These are phyloP conservation scores for Onchidella celtica DNA, from an alignment of 2,888 invertebrate species.

Conservation along the genomic window DNA sequence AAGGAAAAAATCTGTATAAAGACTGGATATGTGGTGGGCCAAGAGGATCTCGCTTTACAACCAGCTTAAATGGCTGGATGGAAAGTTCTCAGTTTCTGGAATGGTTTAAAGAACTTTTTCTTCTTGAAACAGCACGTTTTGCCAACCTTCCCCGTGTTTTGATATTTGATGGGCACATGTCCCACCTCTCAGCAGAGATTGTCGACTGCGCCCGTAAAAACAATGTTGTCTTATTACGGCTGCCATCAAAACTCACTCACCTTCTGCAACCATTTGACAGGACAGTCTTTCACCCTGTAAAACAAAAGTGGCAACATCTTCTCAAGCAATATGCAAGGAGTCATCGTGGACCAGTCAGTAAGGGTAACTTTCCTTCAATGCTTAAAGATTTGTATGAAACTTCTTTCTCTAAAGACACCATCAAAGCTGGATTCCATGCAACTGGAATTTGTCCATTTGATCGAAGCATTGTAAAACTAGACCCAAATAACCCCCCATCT, in stretches of 20 bases:
- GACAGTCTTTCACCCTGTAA: neutral
- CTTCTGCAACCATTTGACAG: conserved; percentile 20
- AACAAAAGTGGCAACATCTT: neutral
- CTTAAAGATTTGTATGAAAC: neutral
- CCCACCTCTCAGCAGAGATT: neutral
- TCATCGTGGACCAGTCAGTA: conserved; percentile 1
- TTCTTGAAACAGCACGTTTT: neutral
- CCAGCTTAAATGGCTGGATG: conserved; percentile 30
- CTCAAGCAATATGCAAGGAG: neutral
- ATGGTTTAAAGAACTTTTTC: conserved; percentile 44
- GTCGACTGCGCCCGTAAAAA: conserved; percentile 39
- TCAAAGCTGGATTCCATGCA: conserved; percentile 9
- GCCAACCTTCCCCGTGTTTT: neutral
- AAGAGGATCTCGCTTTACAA: neutral
- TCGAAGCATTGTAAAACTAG: neutral
- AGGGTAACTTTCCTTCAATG: conserved; percentile 6
- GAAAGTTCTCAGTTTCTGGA: conserved; percentile 32
- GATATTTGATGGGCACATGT: neutral
- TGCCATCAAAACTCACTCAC: neutral
- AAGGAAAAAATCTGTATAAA: conserved; percentile 48
- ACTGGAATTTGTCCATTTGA: conserved; percentile 18
- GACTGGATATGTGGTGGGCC: conserved; percentile 48
- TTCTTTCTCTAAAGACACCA: neutral
- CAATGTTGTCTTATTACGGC: neutral
- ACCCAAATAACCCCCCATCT: neutral